Evolutionary conservation across 2,797 vertebrate genomes (phyloP).

Genomic region (Alauda arvensis): DNA sequence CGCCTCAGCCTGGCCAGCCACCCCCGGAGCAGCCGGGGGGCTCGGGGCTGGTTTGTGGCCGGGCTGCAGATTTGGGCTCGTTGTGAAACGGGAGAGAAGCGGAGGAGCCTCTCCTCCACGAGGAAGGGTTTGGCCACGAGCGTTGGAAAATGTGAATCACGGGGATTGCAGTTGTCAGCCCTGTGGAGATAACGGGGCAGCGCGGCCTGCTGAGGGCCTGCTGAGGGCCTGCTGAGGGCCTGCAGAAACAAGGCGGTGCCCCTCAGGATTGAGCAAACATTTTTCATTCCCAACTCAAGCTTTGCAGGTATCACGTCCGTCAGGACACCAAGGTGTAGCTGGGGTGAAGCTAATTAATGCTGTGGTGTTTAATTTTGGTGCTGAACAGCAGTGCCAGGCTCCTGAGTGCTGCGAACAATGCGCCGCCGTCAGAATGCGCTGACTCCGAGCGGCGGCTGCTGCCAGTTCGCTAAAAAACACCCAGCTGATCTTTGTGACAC

Average conservation of each 20-base stretch:
- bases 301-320: conserved; percentile 10
- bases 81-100: not conserved
- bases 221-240: conserved; percentile 37
- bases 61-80: not conserved
- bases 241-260: conserved; percentile 29
- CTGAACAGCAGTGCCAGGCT: not conserved
- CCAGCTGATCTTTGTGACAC: not conserved
- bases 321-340: conserved; percentile 12
- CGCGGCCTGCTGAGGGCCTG: conserved; percentile 36
- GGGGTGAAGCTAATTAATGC: not conserved
- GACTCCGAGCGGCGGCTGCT: conserved; percentile 3
- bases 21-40: not conserved
- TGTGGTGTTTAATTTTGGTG: not conserved
- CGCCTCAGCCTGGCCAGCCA: not conserved
- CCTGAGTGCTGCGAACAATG: not conserved
- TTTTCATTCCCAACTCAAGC: not conserved
- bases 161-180: conserved; percentile 52
- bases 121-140: conserved; percentile 30
- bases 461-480: conserved; percentile 6
- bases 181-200: conserved; percentile 45
- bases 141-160: conserved; percentile 48
- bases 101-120: not conserved
- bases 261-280: conserved; percentile 28
- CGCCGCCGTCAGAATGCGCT: not conserved
- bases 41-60: not conserved